Base-by-base conservation (phyloP, 2,888 invertebrate genomes). In the Oligia fasciuncula region DNA sequence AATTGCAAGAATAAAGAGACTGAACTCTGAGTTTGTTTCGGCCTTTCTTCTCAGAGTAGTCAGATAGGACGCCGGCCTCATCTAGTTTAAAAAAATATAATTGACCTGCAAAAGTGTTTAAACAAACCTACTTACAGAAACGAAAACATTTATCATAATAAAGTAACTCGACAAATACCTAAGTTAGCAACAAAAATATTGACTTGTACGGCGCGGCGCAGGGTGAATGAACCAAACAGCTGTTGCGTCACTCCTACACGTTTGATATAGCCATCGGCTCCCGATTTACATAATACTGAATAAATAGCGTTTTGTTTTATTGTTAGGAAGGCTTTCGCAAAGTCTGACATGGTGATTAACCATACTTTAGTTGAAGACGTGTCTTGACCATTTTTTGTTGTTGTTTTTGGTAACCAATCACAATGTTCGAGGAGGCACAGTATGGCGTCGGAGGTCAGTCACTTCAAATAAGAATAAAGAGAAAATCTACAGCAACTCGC, bases 201-300 rank as follows among this genome's bases (percentile, higher is more conserved):
- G 77, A 57, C 76, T 19, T 40, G 72, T 11, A n/a, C n/a, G 0
- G 54, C 75, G 62, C 82, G 60, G 60, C 80, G 83, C 68, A 67
- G 76, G 86, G 74, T 80, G 51, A 86, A 75, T 35, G 87, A 85
- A 72, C 86, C 4, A 29, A 79, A 76, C 86, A 86, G 82, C 85
- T 86, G 85, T 82, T 81, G 73, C 87, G 87, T 87, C 87, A 86
- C 54, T 8, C 8, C 51, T n/a, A 40, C 46, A 19, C 49, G 57
- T 19, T 29, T 13, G 46, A 49, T 40, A 72, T 35, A 40, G 43
- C 49, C 17, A 57, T 17, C 23, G 40, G 19, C 43, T 87, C 71
- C 76, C n/a, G 54, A 87, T 86, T 87, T 81, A 79, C 87, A 86
- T 86, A 86, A 84, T 40, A 72, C 60, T 63, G 54, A 73, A 79